These are phyloP conservation scores for Tuberolachnus salignus DNA, from an alignment of 2,888 invertebrate species.

Conservation along the genomic window DNA sequence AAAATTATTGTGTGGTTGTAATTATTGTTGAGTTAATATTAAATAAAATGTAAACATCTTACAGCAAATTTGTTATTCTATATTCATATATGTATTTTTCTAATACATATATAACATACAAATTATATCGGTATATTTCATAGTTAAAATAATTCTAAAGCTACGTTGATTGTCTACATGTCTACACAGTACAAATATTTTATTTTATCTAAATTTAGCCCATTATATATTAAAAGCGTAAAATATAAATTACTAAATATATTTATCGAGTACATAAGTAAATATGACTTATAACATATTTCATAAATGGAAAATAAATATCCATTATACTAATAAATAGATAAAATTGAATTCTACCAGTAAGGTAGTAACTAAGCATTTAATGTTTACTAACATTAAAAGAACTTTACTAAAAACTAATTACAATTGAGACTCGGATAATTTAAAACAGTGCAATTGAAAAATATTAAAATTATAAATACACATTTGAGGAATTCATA, in stretches of 20 bases:
- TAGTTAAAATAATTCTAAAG: not conserved
- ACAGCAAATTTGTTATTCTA: not conserved
- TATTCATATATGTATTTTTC: not conserved
- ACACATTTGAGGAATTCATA: not conserved
- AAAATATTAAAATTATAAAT: slow-evolving; percentile 10
- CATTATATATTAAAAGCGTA: slow-evolving; percentile 26
- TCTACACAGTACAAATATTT: slow-evolving; percentile 14
- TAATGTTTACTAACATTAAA: not conserved
- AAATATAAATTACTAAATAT: not conserved
- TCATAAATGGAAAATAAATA: slow-evolving; percentile 18
- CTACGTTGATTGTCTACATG: not conserved
- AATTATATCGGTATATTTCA: slow-evolving; percentile 1
- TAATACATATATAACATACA: slow-evolving; percentile 10
- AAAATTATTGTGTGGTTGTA: too few species aligned
- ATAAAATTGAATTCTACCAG: not conserved
- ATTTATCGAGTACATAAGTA: slow-evolving; percentile 19
- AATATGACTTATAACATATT: slow-evolving; percentile 12
- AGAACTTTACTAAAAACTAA: not conserved
- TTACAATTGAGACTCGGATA: slow-evolving; percentile 3
- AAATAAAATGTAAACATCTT: not conserved
- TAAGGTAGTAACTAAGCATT: slow-evolving; percentile 3
- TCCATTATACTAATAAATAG: slow-evolving; percentile 1
- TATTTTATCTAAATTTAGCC: not conserved
- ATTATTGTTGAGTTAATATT: not conserved
- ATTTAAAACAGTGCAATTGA: slow-evolving; percentile 14